Conservation (phyloP, 37 sponge, comb jelly and placozoan species). For the Beroe ovata region DNA sequence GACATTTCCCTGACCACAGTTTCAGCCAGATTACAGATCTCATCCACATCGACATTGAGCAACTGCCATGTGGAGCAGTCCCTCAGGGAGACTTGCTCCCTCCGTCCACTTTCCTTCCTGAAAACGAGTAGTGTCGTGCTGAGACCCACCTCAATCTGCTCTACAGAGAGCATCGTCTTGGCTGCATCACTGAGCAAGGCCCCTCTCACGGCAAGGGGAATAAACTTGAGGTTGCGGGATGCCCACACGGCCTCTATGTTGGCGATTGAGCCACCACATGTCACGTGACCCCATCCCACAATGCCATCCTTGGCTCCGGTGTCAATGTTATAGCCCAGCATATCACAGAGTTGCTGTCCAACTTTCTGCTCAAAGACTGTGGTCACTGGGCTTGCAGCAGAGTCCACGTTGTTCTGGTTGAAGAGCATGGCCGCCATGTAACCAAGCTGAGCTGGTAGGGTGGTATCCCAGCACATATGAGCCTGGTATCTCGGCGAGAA, state of each 20-base stretch:
- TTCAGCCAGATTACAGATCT: conserved; percentile 15
- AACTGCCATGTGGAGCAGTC: conserved; percentile 40
- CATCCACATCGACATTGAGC: conserved; percentile 29
- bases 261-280: conserved; percentile 62
- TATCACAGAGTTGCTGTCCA: conserved; percentile 55
- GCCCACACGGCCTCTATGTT: conserved; percentile 68
- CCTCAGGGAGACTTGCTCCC: background rate
- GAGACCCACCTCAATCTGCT: background rate
- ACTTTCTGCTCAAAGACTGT: conserved; percentile 47
- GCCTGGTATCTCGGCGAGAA: conserved; percentile 68
- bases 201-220: conserved; percentile 22
- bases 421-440: conserved; percentile 68
- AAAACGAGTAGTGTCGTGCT: background rate
- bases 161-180: background rate
- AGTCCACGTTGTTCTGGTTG: conserved; percentile 68
- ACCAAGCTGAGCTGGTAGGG: conserved; percentile 43
- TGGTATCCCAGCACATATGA: conserved; percentile 63
- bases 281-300: conserved; percentile 64
- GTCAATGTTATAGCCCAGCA: conserved; percentile 48
- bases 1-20: background rate
- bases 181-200: conserved; percentile 19
- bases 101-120: background rate
- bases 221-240: conserved; percentile 47
- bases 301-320: background rate
- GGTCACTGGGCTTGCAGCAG: conserved; percentile 41